phyloP scores from a whole-genome alignment of 2,888 invertebrate species.

The Drosophila histrio region DNA sequence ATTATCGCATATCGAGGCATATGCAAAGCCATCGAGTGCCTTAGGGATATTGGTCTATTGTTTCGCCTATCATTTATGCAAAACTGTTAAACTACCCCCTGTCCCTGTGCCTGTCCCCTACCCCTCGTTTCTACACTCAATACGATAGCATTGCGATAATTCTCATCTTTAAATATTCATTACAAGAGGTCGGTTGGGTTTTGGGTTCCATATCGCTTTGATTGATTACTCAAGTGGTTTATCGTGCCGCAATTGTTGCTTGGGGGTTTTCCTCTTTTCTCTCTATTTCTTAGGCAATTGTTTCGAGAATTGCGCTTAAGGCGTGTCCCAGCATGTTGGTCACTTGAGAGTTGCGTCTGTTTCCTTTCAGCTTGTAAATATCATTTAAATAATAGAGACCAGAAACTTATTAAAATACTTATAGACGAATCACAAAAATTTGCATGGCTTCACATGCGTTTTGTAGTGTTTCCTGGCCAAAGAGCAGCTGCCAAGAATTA shows the following conservation, averaged over 20 bases:
- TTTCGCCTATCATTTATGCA: slow-evolving; percentile 74
- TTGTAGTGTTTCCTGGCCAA: slow-evolving; percentile 35
- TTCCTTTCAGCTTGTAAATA: slow-evolving; percentile 55
- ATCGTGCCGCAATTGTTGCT: slow-evolving; percentile 68
- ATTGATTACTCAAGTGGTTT: slow-evolving; percentile 79
- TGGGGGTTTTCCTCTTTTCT: slow-evolving; percentile 24
- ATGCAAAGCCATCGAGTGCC: slow-evolving; percentile 54
- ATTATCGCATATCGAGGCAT: slow-evolving; percentile 60
- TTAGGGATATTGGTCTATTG: slow-evolving; percentile 71
- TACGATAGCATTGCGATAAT: slow-evolving; percentile 64
- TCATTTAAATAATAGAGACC: slow-evolving; percentile 41
- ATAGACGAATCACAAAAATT: slow-evolving; percentile 43
- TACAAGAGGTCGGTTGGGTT: slow-evolving; percentile 60
- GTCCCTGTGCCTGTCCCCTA: not conserved
- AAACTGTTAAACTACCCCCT: slow-evolving; percentile 52
- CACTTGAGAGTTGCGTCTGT: slow-evolving; percentile 75
- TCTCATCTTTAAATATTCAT: slow-evolving; percentile 76
- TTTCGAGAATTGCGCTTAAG: slow-evolving; percentile 38
- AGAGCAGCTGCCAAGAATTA: slow-evolving; percentile 49
- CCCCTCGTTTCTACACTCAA: not conserved
- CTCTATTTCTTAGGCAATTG: slow-evolving; percentile 30
- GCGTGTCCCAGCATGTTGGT: slow-evolving; percentile 68
- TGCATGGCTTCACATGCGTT: slow-evolving; percentile 60
- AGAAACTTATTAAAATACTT: slow-evolving; percentile 44
- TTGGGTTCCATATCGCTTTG: slow-evolving; percentile 64